These are phyloP conservation scores for Tipula lateralis DNA, from an alignment of 2,888 invertebrate genomes.

Conservation along the genomic window DNA sequence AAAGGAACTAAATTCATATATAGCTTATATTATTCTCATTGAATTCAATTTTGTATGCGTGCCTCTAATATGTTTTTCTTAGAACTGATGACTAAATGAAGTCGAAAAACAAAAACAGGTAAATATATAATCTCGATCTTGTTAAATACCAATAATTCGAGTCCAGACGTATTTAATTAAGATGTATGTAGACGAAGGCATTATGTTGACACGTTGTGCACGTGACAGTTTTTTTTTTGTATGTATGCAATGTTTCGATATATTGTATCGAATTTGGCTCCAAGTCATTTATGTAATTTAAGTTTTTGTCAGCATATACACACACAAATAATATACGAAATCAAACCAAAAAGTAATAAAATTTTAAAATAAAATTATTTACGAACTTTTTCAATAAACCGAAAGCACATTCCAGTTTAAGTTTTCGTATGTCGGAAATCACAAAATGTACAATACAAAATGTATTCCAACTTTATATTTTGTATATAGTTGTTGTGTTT, in stretches of 20 bases:
- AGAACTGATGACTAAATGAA: too few relatives aligned
- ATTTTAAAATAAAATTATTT: not conserved
- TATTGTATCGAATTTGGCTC: not conserved
- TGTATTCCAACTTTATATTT: not conserved
- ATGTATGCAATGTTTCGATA: too few relatives aligned
- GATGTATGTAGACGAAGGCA: not conserved
- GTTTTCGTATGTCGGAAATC: not conserved
- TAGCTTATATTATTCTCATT: not conserved
- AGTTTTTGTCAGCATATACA: not conserved
- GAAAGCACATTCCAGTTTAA: not conserved
- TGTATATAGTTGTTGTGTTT: not conserved
- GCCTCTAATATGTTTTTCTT: not conserved
- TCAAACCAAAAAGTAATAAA: slow-evolving; percentile 24
- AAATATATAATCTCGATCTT: not conserved
- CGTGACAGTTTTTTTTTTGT: not conserved
- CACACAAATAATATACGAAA: not conserved
- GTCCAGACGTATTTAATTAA: not conserved
- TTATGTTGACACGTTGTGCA: not conserved
- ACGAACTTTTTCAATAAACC: not conserved
- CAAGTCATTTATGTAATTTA: not conserved
- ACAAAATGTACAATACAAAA: not conserved
- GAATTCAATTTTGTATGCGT: not conserved
- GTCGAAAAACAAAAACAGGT: not conserved
- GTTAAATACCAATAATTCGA: not conserved
- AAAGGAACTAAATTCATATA: not conserved